Evolutionary conservation across 2,888 invertebrate species (phyloP).

Genomic region (Petrolisthes cinctipes): DNA sequence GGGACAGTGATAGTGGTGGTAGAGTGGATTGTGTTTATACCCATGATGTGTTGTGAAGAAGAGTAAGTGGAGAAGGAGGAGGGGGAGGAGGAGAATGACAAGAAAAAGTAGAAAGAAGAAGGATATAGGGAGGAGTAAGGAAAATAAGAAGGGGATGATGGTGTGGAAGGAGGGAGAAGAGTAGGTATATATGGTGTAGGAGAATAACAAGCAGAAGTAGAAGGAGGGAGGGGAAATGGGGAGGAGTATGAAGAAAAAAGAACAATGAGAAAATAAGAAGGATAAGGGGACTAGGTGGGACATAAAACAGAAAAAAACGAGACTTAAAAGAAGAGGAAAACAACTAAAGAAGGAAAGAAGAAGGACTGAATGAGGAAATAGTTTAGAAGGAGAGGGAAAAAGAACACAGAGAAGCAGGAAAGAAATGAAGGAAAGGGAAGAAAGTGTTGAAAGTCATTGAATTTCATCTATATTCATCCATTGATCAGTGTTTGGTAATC

Average conservation of each 20-base stretch:
- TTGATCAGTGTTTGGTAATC: too few species aligned
- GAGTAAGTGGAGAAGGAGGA: neutral
- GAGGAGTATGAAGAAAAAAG: neutral
- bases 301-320: neutral
- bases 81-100: neutral
- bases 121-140: neutral
- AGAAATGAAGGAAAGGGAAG: neutral
- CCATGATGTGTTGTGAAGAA: neutral
- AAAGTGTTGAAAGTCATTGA: neutral
- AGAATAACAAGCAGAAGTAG: neutral
- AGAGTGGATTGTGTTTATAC: neutral
- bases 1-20: neutral
- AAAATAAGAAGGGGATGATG: neutral
- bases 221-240: neutral
- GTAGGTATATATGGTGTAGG: neutral
- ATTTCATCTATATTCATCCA: too few species aligned
- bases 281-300: neutral
- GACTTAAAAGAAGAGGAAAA: neutral
- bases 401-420: neutral
- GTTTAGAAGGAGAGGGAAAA: neutral
- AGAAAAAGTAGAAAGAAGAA: neutral
- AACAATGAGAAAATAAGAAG: neutral
- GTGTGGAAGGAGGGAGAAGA: neutral
- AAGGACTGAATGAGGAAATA: neutral
- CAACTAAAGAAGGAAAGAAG: neutral